Evolutionary conservation across 2,113 vertebrate genomes (phyloP).

Genomic region (Equus quagga): DNA sequence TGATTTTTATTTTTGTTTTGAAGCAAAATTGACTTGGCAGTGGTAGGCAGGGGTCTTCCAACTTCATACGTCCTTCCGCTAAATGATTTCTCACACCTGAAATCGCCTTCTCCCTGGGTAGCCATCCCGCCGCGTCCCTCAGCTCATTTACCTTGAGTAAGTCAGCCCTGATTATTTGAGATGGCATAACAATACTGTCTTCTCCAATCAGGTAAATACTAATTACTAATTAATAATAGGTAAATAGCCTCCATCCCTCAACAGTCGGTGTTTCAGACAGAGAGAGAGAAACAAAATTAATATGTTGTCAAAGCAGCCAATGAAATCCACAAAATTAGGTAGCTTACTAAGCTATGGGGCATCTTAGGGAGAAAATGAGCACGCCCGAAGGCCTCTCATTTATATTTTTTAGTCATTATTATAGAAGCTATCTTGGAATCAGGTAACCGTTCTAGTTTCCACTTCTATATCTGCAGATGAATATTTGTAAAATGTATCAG

Average conservation of each 20-base stretch:
- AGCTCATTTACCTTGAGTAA: neutral
- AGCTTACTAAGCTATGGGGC: neutral
- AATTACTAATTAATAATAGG: neutral
- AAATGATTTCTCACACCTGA: neutral
- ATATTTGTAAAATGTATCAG: neutral
- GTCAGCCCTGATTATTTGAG: neutral
- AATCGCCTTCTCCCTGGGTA: neutral
- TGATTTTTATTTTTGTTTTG: neutral
- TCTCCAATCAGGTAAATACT: neutral
- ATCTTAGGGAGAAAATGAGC: neutral
- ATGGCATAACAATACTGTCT: neutral
- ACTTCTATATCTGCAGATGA: neutral
- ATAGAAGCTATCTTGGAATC: neutral
- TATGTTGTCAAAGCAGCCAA: neutral
- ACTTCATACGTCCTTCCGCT: neutral
- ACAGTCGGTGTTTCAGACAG: neutral
- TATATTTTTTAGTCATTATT: neutral
- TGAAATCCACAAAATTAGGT: neutral
- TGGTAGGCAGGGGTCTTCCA: neutral
- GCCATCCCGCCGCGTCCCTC: neutral
- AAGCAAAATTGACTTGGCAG: neutral
- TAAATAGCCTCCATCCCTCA: neutral
- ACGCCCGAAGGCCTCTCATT: neutral
- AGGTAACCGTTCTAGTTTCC: neutral
- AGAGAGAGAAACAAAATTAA: slow-evolving; percentile 32